Conservation (phyloP, 1,140 invertebrate genomes). For the Parasteatoda tepidariorum region DNA sequence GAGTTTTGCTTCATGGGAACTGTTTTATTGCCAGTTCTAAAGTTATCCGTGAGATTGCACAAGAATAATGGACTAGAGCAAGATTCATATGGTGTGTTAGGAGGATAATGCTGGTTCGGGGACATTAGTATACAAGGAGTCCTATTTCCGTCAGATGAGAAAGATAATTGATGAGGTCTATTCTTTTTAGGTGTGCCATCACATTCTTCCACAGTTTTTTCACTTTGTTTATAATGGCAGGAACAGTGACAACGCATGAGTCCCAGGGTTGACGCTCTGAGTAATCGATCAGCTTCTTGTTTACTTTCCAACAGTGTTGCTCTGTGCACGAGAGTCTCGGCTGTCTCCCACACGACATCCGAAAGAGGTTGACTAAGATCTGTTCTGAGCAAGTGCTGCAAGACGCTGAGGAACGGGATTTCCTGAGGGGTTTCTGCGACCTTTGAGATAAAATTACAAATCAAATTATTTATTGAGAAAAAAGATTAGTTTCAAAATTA, state of each 20-base stretch:
- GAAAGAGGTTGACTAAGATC: conserved; percentile 84
- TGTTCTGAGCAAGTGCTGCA: conserved; percentile 90
- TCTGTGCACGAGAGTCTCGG: conserved; percentile 88
- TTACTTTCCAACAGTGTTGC: conserved; percentile 90
- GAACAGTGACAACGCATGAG: conserved; percentile 42
- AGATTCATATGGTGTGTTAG: conserved; percentile 27
- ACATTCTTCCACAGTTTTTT: neutral
- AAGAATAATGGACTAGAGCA: conserved; percentile 2
- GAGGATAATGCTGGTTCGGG: conserved; percentile 12
- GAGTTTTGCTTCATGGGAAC: neutral
- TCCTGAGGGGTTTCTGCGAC: conserved; percentile 94
- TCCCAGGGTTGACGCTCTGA: conserved; percentile 70
- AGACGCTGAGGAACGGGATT: conserved; percentile 88
- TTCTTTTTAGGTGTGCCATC: conserved; percentile 13
- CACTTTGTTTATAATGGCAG: conserved; percentile 30
- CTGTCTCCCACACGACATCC: conserved; percentile 88
- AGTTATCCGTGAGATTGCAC: neutral
- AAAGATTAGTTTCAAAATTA: neutral
- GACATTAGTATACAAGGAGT: conserved; percentile 41
- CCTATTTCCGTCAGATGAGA: conserved; percentile 20
- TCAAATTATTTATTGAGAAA: neutral
- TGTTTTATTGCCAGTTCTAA: neutral
- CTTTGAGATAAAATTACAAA: conserved; percentile 69
- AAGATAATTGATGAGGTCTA: conserved; percentile 19
- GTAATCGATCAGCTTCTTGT: conserved; percentile 84